Percentiles rank a stretch among this genome's conserved stretches.
phyloP scores from a whole-genome alignment of 2,888 invertebrate genomes.

The Watsonalla binaria region DNA sequence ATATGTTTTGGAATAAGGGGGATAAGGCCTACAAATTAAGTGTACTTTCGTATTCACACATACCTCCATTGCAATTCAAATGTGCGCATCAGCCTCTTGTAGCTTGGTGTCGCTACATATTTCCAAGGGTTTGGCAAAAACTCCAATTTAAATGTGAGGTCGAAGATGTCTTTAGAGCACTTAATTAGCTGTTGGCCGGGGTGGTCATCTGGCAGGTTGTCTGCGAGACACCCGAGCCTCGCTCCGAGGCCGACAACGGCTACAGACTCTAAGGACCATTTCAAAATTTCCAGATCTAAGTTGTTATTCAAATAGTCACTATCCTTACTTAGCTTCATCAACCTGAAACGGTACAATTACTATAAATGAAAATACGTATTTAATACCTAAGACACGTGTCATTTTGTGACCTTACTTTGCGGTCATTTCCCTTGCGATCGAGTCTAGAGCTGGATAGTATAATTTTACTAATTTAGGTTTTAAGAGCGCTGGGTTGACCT shows the following conservation, averaged over 20 bases:
- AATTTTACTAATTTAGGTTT: constrained; percentile 78
- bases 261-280: constrained; percentile 81
- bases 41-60: constrained; percentile 21
- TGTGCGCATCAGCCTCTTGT: constrained; percentile 48
- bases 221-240: constrained; percentile 51
- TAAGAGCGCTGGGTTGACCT: constrained; percentile 82
- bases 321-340: constrained; percentile 41
- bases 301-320: constrained; percentile 48
- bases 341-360: constrained; percentile 33
- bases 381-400: background rate
- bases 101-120: constrained; percentile 45
- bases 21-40: no score
- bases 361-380: background rate
- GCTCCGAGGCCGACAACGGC: constrained; percentile 56
- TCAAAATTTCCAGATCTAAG: constrained; percentile 75
- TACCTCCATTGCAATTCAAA: constrained; percentile 64
- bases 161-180: constrained; percentile 44
- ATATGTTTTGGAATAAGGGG: no score
- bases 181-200: constrained; percentile 48
- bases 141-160: constrained; percentile 47
- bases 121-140: constrained; percentile 50
- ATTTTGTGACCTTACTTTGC: constrained; percentile 33
- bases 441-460: constrained; percentile 68
- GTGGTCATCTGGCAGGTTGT: constrained; percentile 43
- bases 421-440: constrained; percentile 65